Conservation (phyloP, 2,797 vertebrate genomes). For the Sylvilagus floridanus region DNA sequence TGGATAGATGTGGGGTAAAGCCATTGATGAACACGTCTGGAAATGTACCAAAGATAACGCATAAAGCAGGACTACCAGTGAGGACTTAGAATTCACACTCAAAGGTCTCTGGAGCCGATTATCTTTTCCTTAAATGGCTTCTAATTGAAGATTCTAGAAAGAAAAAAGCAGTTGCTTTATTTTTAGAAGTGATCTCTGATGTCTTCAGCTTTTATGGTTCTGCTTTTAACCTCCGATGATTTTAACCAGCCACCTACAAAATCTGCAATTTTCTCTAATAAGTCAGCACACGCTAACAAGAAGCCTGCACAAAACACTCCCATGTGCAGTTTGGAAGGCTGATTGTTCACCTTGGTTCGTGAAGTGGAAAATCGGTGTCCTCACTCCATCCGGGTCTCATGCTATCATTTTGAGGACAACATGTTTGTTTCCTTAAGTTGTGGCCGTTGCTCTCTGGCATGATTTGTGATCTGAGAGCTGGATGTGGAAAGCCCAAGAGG, state of each 20-base stretch:
- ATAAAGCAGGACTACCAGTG: neutral
- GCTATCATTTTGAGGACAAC: constrained; percentile 56
- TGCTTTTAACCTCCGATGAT: constrained; percentile 78
- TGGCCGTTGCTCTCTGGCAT: neutral
- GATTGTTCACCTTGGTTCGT: constrained; percentile 22
- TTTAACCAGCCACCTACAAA: constrained; percentile 78
- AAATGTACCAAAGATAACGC: constrained; percentile 51
- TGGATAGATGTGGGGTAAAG: constrained; percentile 29
- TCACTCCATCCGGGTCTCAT: constrained; percentile 29
- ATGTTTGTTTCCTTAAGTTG: constrained; percentile 41
- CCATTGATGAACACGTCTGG: constrained; percentile 38
- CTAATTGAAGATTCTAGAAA: constrained; percentile 71
- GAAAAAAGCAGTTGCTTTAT: constrained; percentile 69
- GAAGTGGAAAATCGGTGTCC: constrained; percentile 47
- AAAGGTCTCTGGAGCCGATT: constrained; percentile 56
- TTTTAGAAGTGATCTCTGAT: constrained; percentile 78
- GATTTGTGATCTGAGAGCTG: constrained; percentile 50
- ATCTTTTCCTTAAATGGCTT: constrained; percentile 75
- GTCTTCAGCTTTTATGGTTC: constrained; percentile 74
- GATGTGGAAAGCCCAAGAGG: neutral
- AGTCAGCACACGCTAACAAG: constrained; percentile 48
- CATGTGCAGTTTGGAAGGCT: constrained; percentile 50
- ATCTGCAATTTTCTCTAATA: constrained; percentile 76
- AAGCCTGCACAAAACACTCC: constrained; percentile 45
- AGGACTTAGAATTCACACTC: constrained; percentile 45